Evolutionary conservation across 2,113 vertebrate species (phyloP), one percentile per base, ranked within the genome.

Genomic region (Ciconia boyciana): DNA sequence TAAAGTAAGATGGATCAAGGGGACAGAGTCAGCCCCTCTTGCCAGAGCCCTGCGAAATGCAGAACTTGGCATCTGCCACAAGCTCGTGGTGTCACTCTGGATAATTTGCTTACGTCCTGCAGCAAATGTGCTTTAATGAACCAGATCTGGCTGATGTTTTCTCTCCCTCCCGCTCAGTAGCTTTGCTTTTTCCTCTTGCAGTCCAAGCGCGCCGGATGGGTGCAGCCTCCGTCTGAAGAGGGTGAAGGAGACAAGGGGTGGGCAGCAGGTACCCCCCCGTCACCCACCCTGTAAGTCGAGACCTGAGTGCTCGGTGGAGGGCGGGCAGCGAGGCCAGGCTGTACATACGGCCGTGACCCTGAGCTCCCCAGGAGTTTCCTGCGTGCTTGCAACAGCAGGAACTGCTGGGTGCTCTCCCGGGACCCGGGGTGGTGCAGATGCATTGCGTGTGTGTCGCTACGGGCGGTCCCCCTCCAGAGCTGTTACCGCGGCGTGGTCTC

Each of bases 391-490:
- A 8, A 32, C 32, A 54, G 44, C 64, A n/a, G 58, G 3, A 20
- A 7, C 25, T 11, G 16, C 76, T 41, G 72, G 52, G 32, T 51
- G 87, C 43, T 78, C 8, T 74, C 64, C 89, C 5, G 0, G 20
- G 34, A 7, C 9, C 7, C 9, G 0, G 0, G 11, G 28, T 6
- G 34, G 4, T 71, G 46, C 66, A 15, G 36, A 13, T 18, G 13
- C 43, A 20, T 39, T 16, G 0, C 46, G 2, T 4, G 2, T 5
- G 2, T 16, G 58, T 34, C 31, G 1, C 31, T 11, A 5, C 1
- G 2, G 64, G 21, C 68, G 25, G 83, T 58, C 41, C 43, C 87
- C 39, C 39, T 18, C 46, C 88, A 7, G 26, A 28, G 87, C 17
- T 58, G 20, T 28, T 58, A 0, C 28, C 25, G 80, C 3, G 3